Evolutionary conservation across 2,888 invertebrate genomes (phyloP), one percentile per base, ranked within the genome.

Genomic region (Acanthosepion pharaonis): DNA sequence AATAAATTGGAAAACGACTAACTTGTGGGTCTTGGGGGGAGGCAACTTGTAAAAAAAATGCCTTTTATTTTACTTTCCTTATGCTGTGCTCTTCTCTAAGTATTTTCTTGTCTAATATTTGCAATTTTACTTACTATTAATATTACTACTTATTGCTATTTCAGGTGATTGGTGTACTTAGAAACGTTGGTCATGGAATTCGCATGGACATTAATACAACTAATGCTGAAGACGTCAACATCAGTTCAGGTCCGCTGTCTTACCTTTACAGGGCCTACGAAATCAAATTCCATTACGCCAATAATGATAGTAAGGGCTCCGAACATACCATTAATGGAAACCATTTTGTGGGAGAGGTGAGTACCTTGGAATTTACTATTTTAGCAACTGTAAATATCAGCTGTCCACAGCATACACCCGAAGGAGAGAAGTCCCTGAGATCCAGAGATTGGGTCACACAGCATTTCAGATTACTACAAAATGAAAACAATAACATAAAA

Each of bases 321-420:
- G 94, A 94, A 64, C 94, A 94, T 64, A 94, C 94, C 20, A 64
- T 94, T 6, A 64, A 55, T 28, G 94, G 94, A 5, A 94, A 94
- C 48, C 59, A 55, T 64, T 94, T 94, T 94, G 94, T 94, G 28
- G 94, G 94, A 94, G 94, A 94, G 94, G 94, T 94, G 9, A 94
- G 94, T 94, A 94, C 11, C 9, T 1, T n/a, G n/a, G 1, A 55
- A 0, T 2, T 55, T 15, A 18, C 55, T 18, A 15, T n/a, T 78
- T n/a, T 78, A 28, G 5, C 15, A 15, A 53, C 42, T 42, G 3
- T 42, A 42, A 42, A 42, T 42, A 42, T 42, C 42, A 42, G 42
- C 42, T 42, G 42, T 2, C 42, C 42, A 42, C 3, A 42, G 42
- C 42, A 42, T 42, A 42, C 42, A 42, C 3, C 42, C 42, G 42